phyloP scores from a whole-genome alignment of 2,797 vertebrate genomes.

The Micrastur ruficollis region DNA sequence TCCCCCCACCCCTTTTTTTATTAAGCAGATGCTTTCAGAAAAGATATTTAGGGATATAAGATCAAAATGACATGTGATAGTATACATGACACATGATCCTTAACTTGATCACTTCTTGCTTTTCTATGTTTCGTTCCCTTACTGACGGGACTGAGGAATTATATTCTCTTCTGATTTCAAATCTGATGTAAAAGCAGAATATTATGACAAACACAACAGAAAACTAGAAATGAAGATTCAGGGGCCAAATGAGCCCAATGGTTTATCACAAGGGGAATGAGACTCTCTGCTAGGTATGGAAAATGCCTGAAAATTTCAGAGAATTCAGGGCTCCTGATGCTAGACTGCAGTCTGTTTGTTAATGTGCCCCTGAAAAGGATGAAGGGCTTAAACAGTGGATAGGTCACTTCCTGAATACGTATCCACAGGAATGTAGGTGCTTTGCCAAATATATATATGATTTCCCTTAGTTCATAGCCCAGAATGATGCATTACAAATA shows the following conservation, averaged over 20 bases:
- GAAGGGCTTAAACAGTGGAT: background rate
- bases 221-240: background rate
- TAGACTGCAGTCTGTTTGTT: background rate
- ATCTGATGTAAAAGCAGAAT: background rate
- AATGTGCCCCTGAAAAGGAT: background rate
- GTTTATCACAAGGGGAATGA: background rate
- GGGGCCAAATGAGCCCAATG: background rate
- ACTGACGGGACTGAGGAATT: background rate
- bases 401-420: background rate
- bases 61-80: background rate
- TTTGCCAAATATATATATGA: background rate
- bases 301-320: background rate
- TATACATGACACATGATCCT: background rate
- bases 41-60: background rate
- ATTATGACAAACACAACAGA: background rate
- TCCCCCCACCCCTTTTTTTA: background rate
- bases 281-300: background rate
- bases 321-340: background rate
- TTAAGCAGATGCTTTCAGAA: background rate
- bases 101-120: background rate
- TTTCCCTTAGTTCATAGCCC: background rate
- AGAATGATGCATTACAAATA: background rate
- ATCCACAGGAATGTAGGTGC: background rate
- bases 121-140: accelerated
- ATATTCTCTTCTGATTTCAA: background rate